These are phyloP conservation scores for Mythimna loreyi DNA, from an alignment of 2,888 invertebrate species.

Conservation along the genomic window DNA sequence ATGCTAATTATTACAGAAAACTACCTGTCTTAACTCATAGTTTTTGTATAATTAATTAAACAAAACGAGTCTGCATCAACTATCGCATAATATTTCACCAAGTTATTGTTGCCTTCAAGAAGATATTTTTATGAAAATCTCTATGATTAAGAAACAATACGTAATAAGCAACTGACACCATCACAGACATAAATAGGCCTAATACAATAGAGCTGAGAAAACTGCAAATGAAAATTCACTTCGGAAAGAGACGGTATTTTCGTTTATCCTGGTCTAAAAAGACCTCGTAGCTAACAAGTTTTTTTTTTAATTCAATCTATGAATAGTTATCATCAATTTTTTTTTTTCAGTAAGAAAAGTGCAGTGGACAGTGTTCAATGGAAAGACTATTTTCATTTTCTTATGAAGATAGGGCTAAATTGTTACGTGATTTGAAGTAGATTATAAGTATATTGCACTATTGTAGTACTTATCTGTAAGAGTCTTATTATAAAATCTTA, in stretches of 20 bases:
- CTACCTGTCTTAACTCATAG: background rate
- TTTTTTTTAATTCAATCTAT: no score
- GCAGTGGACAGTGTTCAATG: no score
- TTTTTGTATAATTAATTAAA: background rate
- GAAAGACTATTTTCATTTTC: background rate
- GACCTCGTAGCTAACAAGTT: no score
- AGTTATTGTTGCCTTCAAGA: background rate
- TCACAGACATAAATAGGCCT: slow-evolving; percentile 13
- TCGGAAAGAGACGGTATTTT: background rate
- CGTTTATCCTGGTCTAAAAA: no score
- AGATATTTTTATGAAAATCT: background rate
- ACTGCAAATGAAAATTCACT: background rate
- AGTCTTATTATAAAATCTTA: slow-evolving; percentile 13
- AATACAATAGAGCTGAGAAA: slow-evolving; percentile 1
- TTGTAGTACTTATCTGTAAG: slow-evolving; percentile 8
- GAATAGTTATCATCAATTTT: background rate
- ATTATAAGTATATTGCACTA: slow-evolving; percentile 10
- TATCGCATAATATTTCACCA: background rate
- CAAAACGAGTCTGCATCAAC: background rate
- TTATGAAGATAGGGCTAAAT: background rate
- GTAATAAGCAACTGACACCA: background rate
- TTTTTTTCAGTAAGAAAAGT: background rate
- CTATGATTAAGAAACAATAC: background rate
- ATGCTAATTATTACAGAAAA: background rate
- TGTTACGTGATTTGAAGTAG: slow-evolving; percentile 2